Percentiles rank a stretch among this genome's conserved stretches.
Evolutionary conservation across 2,113 vertebrate species (phyloP).

Genomic region (Solenodon paradoxus): DNA sequence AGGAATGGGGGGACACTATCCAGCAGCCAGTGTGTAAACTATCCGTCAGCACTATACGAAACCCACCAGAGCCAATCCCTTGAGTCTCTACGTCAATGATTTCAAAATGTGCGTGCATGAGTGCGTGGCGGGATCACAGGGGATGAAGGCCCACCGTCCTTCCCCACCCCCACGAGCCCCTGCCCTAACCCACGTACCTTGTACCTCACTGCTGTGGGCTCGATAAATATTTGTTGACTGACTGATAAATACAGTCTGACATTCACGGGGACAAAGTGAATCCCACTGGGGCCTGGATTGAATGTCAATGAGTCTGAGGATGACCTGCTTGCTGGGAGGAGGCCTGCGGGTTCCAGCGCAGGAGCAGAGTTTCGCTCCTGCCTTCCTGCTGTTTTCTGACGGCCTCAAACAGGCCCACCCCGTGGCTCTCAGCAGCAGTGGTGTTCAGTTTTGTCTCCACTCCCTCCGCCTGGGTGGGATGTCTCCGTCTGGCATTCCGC

Average conservation of each 20-base stretch:
- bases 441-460: neutral
- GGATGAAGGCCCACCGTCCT: neutral
- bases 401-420: neutral
- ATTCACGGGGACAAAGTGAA: slow-evolving; percentile 36
- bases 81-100: neutral
- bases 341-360: neutral
- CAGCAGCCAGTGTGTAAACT: neutral
- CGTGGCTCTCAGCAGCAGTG: neutral
- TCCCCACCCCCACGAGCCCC: neutral
- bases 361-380: neutral
- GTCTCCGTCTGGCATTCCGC: neutral
- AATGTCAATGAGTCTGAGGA: slow-evolving; percentile 32
- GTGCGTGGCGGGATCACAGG: neutral
- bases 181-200: neutral
- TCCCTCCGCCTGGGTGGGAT: neutral
- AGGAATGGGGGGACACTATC: neutral
- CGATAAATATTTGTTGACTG: slow-evolving; percentile 60
- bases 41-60: neutral
- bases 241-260: slow-evolving; percentile 53
- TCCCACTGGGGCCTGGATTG: neutral
- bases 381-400: neutral
- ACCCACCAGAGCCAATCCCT: neutral
- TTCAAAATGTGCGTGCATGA: neutral
- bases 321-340: neutral
- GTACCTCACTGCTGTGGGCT: slow-evolving; percentile 46